Conservation (phyloP, 2,113 vertebrate species). For the Orthochromis malagaraziensis region DNA sequence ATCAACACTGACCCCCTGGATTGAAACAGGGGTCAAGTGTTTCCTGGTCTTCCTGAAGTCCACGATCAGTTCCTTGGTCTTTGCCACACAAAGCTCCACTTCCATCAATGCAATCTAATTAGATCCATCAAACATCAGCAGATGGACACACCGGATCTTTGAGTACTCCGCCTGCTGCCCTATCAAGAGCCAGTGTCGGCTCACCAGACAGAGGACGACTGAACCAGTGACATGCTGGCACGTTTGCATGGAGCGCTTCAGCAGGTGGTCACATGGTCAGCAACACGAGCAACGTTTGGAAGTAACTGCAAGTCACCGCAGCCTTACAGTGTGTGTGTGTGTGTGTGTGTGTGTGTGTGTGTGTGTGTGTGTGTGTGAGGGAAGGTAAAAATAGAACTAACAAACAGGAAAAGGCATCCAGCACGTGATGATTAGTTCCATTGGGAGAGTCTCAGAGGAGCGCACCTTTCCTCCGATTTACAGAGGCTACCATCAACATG, state of each 20-base stretch:
- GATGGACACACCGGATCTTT: background rate
- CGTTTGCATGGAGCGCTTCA: background rate
- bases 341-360: background rate
- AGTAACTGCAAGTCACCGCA: background rate
- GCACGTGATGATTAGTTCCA: no score
- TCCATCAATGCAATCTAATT: background rate
- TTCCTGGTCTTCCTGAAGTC: no score
- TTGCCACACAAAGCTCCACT: background rate
- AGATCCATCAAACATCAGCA: background rate
- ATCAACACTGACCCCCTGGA: no score
- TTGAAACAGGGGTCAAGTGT: no score
- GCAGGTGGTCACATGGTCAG: background rate
- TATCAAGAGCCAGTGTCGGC: background rate
- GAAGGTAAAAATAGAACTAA: no score
- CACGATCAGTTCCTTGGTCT: no score
- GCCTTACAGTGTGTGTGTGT: background rate
- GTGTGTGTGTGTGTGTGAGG: background rate
- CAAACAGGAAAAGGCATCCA: no score
- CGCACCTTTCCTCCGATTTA: no score
- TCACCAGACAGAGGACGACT: background rate
- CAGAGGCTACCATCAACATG: no score
- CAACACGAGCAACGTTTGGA: background rate
- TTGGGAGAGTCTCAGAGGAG: no score
- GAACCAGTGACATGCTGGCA: background rate
- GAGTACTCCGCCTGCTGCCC: background rate